Evolutionary conservation across 2,797 vertebrate genomes (phyloP).

Genomic region (Neosilurus mollespiculum): DNA sequence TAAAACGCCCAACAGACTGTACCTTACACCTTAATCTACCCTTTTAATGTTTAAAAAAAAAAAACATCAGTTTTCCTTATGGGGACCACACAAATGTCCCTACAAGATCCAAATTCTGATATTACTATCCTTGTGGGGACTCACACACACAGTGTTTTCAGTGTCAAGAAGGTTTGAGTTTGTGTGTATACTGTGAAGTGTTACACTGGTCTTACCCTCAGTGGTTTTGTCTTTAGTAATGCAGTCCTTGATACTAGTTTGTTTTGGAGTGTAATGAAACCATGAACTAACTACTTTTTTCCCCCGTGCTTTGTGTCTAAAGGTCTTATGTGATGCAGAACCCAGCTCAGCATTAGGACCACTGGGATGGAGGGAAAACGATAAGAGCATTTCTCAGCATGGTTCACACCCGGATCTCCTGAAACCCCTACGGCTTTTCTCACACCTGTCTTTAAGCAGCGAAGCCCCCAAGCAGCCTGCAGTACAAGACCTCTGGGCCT

Average conservation of each 20-base stretch:
- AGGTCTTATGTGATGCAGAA: conserved; percentile 47
- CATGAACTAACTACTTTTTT: background rate
- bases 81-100: background rate
- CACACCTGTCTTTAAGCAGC: conserved; percentile 33
- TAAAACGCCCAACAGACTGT: too few relatives aligned
- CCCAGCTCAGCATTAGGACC: background rate
- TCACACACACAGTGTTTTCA: too few relatives aligned
- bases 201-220: background rate
- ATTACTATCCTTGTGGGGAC: background rate
- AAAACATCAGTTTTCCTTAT: too few relatives aligned
- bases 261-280: background rate
- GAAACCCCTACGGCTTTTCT: conserved; percentile 53
- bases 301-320: conserved; percentile 33
- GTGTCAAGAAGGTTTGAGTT: background rate
- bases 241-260: background rate
- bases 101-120: background rate
- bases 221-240: background rate
- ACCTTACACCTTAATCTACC: too few relatives aligned
- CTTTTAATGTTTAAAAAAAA: too few relatives aligned
- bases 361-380: conserved; percentile 40
- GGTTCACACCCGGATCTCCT: conserved; percentile 25
- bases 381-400: conserved; percentile 38
- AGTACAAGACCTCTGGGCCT: conserved; percentile 47
- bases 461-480: conserved; percentile 31
- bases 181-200: background rate